Conservation (phyloP, 2,797 vertebrate species). For the Pseudomugil gertrudae region DNA sequence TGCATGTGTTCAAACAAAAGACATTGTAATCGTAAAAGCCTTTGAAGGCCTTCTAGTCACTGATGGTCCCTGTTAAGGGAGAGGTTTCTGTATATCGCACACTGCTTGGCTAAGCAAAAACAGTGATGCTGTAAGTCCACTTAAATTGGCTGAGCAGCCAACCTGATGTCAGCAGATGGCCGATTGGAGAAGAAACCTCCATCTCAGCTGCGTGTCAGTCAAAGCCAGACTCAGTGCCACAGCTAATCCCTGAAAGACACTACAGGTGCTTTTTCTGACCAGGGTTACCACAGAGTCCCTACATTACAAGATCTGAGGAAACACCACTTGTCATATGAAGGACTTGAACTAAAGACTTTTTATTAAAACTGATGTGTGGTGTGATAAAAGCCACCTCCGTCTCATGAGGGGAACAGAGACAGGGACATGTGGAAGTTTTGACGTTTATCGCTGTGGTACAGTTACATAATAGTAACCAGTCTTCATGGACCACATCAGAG, state of each 20-base stretch:
- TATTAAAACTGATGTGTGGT: neutral
- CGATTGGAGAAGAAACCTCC: conserved; percentile 62
- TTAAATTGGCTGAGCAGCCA: conserved; percentile 45
- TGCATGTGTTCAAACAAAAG: conserved; percentile 59
- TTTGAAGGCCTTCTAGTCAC: conserved; percentile 57
- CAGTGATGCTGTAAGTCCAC: conserved; percentile 38
- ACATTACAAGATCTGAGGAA: neutral
- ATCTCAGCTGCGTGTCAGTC: conserved; percentile 67
- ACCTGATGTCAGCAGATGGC: conserved; percentile 69
- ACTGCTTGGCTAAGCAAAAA: conserved; percentile 51
- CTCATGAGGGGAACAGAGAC: neutral
- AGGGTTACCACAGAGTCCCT: conserved; percentile 1
- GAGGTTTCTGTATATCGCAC: conserved; percentile 6
- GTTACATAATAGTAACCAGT: neutral
- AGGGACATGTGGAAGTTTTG: too few species aligned
- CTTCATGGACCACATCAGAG: neutral
- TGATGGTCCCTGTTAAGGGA: conserved; percentile 51
- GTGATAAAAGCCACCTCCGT: neutral
- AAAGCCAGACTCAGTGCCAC: conserved; percentile 25
- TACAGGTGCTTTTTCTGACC: conserved; percentile 1
- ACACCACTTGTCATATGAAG: neutral
- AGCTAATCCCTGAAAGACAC: conserved; percentile 45
- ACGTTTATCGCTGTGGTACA: neutral
- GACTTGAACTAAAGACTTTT: neutral
- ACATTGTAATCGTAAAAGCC: conserved; percentile 56